Percentiles rank a stretch among this genome's conserved stretches.
These are phyloP conservation scores for Bucorvus abyssinicus DNA, from an alignment of 2,797 vertebrate species.

Conservation along the genomic window DNA sequence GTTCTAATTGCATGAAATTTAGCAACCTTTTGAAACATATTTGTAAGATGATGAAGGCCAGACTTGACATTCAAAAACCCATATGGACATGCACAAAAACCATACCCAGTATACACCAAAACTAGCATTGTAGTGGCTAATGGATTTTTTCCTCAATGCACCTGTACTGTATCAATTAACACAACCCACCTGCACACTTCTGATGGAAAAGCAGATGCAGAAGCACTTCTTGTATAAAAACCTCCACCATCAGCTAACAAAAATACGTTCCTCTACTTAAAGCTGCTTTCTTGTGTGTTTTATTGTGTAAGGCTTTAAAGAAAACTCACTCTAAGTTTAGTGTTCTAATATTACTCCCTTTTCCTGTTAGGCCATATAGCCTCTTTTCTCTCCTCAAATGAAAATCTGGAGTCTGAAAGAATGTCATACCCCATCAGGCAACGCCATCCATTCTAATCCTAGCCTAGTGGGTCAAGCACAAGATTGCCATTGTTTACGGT, in stretches of 20 bases:
- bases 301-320: neutral
- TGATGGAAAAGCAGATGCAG: neutral
- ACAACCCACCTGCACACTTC: neutral
- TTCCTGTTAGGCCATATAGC: neutral
- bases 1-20: conserved; percentile 45
- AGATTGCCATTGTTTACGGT: neutral
- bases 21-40: conserved; percentile 26
- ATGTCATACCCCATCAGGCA: neutral
- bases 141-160: neutral
- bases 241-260: neutral
- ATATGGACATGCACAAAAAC: neutral
- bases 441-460: neutral
- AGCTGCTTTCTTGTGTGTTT: no score
- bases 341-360: neutral
- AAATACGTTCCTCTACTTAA: neutral
- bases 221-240: neutral
- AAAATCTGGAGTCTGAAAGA: neutral
- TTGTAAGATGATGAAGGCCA: conserved; percentile 11
- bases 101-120: neutral
- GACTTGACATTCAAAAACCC: neutral
- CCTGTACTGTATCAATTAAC: neutral
- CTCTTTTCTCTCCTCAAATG: neutral
- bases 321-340: neutral
- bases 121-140: neutral
- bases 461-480: neutral